These are phyloP conservation scores for Alcis repandata DNA, from an alignment of 2,888 invertebrate species.

Conservation along the genomic window DNA sequence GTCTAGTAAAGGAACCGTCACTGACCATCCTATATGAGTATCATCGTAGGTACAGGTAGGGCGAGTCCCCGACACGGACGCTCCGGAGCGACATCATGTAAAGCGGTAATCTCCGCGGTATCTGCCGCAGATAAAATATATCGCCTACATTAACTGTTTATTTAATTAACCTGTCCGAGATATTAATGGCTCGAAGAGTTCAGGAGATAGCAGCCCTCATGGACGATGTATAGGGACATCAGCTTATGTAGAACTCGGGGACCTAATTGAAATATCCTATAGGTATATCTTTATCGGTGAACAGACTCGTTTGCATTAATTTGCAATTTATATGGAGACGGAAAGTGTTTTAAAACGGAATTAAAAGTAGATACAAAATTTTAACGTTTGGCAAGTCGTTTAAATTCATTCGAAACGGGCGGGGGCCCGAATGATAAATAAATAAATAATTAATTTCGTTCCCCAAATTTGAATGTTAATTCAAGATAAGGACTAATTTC, in stretches of 20 bases:
- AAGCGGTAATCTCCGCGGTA: background rate
- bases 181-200: constrained; percentile 42
- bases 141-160: constrained; percentile 45
- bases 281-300: constrained; percentile 28
- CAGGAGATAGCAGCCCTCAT: constrained; percentile 28
- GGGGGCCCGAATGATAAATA: constrained; percentile 1
- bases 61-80: background rate
- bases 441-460: background rate
- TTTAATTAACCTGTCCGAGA: constrained; percentile 46
- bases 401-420: constrained; percentile 41
- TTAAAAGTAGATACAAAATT: constrained; percentile 28
- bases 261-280: constrained; percentile 45
- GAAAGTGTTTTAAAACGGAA: constrained; percentile 21
- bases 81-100: constrained; percentile 1
- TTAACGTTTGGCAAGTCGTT: constrained; percentile 48
- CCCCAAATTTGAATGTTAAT: background rate
- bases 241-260: constrained; percentile 30
- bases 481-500: too few relatives aligned
- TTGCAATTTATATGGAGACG: constrained; percentile 25
- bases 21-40: background rate
- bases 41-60: background rate
- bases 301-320: constrained; percentile 31
- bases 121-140: constrained; percentile 38
- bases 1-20: background rate
- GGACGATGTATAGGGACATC: constrained; percentile 1